Evolutionary conservation across 2,113 vertebrate species (phyloP), one percentile per base, ranked within the genome.

Genomic region (Caranx ignobilis): DNA sequence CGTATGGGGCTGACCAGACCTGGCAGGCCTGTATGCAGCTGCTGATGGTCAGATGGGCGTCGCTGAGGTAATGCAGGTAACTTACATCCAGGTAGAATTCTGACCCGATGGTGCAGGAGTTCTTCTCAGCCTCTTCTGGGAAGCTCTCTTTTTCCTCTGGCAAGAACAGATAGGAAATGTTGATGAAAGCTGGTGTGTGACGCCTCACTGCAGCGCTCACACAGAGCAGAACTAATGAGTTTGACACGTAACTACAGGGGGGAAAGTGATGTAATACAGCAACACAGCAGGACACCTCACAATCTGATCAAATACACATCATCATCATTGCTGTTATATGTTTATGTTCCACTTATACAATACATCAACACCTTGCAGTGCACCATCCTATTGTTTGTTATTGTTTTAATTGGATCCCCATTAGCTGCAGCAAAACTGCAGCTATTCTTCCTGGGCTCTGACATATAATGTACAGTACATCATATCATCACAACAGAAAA

Each of bases 21-120:
- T 82, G 92, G 84, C 97, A 99, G 55, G 97, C 97, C 77, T 89
- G 89, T 70, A 96, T 93, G 86, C 97, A 98, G 76, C 73, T 88
- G 31, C 94, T 91, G 65, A 99, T 98, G 87, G 93, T 92, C 73
- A 93, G 89, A 69, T 96, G 96, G 69, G 97, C 98, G 68, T 99
- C 97, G 19, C 95, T 95, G 69, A 99, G 95, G 89, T 99, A 99
- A 89, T 99, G 97, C 67, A 99, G 94, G 85, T 99, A 99, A 89
- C 96, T 98, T 90, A 97, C 96, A 73, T 99, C 98, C 92, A 99
- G 89, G 82, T 96, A 86, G 60, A 94, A 93, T 83, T 96, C 97
- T 0, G 87, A 96, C 69, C 98, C 96, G 69, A 97, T 97, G 75
- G 97, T 96, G 91, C 96, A 97, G 65, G 94, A 90, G 19, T 96